Conservation (phyloP, 2,888 invertebrate genomes). For the Eubasilissa splendida region DNA sequence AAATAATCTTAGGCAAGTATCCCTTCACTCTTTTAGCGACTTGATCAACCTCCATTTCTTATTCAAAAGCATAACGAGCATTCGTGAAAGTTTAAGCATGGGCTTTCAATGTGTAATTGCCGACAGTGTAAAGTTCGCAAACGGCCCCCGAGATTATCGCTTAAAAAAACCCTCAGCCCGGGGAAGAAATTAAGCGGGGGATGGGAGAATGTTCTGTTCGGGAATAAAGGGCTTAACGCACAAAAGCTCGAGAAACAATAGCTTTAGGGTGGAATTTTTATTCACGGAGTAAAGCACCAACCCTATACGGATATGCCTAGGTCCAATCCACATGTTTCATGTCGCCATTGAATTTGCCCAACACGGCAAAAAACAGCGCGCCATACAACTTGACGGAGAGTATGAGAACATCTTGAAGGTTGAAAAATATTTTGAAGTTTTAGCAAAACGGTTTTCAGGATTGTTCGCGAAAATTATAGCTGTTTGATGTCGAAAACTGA, state of each 20-base stretch:
- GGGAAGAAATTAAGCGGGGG: conserved; percentile 30
- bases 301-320: background rate
- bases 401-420: background rate
- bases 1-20: background rate
- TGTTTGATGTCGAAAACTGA: too few relatives aligned
- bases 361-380: conserved; percentile 22
- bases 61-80: conserved; percentile 20
- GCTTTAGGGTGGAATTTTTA: conserved; percentile 27
- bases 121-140: conserved; percentile 22
- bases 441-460: background rate
- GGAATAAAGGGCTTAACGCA: conserved; percentile 33
- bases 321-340: conserved; percentile 30
- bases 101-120: conserved; percentile 42
- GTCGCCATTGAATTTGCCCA: conserved; percentile 31
- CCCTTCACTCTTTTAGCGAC: conserved; percentile 11
- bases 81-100: conserved; percentile 24
- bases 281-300: conserved; percentile 18
- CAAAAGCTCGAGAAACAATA: conserved; percentile 31
- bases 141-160: conserved; percentile 35
- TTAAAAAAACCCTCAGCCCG: conserved; percentile 1
- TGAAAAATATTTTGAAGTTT: conserved; percentile 1
- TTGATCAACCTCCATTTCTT: background rate
- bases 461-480: too few relatives aligned
- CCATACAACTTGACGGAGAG: conserved; percentile 4
- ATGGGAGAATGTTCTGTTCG: conserved; percentile 22